Evolutionary conservation across 2,888 invertebrate genomes (phyloP), one percentile per base, ranked within the genome.

Genomic region (Iselma pallidipennis): DNA sequence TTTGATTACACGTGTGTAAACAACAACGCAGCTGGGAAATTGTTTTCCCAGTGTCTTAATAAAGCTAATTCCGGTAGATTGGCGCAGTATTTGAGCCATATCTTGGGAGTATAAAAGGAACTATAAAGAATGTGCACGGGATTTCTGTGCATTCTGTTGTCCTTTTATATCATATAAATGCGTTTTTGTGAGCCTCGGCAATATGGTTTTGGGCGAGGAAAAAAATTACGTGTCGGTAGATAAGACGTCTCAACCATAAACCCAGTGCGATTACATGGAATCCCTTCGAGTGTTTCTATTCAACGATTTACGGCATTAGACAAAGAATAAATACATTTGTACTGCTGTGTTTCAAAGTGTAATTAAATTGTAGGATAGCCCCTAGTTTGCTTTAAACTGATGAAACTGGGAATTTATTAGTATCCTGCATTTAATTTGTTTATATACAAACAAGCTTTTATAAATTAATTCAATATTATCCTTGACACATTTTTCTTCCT

Each of bases 211-310:
- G n/a, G n/a, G n/a, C 61, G 59, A 45, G 59, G 49, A 55, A 57
- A 65, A 61, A 63, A 66, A n/a, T n/a, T n/a, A 51, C 58, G 59
- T 61, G 52, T 60, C 52, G 51, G 57, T 62, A 61, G 66, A 66
- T 60, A 58, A 63, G 63, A 55, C 57, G 61, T 57, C 63, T 63
- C 63, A 61, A 66, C 58, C 61, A 51, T 63, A 66, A 63, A 59
- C 52, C 61, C 42, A 49, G 21, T 49, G 58, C 64, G 60, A 58
- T 62, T 61, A 62, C 65, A 55, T 53, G 50, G 57, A 66, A 61
- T 55, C 59, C 59, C 25, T 48, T 37, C 12, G 55, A 59, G 57
- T 57, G 51, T 54, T 59, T 57, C 57, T 55, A 50, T 28, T 50
- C 29, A 31, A 56, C 49, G 56, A 59, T 59, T 59, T 59, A 49